phyloP scores from a whole-genome alignment of 2,888 invertebrate species.

The Lapara coniferarum region DNA sequence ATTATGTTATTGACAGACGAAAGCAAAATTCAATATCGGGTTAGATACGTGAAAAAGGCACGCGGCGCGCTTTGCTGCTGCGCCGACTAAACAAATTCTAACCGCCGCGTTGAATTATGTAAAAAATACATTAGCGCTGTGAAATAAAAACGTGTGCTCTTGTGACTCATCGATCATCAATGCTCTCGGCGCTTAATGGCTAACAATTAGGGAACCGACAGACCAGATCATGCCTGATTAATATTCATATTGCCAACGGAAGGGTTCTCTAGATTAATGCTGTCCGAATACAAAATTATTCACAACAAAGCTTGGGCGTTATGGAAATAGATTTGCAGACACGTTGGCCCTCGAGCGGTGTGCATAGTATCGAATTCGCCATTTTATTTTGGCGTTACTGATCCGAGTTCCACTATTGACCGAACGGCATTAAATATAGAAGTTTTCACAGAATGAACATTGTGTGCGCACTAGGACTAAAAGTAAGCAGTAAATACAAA shows the following conservation, averaged over 20 bases:
- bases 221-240: neutral
- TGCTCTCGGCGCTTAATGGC: neutral
- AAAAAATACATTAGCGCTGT: conserved; percentile 38
- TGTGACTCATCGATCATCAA: conserved; percentile 33
- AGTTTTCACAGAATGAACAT: neutral
- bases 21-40: neutral
- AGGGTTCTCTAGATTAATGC: no score
- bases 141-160: conserved; percentile 26
- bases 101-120: conserved; percentile 9
- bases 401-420: neutral
- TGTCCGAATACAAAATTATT: neutral
- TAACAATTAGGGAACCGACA: neutral
- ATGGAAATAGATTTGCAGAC: conserved; percentile 6
- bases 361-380: no score
- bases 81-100: neutral
- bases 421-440: neutral
- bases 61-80: no score
- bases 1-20: neutral
- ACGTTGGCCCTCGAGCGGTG: neutral
- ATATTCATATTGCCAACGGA: neutral
- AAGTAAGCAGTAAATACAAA: neutral
- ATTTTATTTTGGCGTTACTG: no score
- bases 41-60: conserved; percentile 10
- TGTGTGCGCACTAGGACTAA: neutral
- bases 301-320: neutral